phyloP scores from a whole-genome alignment of 2,113 vertebrate species.

The Crypturellus undulatus region DNA sequence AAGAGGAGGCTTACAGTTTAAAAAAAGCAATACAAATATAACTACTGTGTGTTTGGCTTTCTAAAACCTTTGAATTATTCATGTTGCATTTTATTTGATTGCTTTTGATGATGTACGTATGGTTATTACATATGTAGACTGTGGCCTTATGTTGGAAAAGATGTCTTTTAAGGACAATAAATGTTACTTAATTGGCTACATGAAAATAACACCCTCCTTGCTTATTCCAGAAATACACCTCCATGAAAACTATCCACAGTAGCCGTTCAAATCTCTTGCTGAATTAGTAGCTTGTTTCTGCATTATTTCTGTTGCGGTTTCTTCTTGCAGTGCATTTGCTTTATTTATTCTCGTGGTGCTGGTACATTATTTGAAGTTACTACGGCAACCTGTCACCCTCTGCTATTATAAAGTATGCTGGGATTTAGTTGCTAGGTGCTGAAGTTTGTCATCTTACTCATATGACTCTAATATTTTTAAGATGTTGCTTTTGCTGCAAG shows the following conservation, averaged over 20 bases:
- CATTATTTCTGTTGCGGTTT: background rate
- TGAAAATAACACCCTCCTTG: background rate
- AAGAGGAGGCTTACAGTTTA: background rate
- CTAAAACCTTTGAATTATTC: background rate
- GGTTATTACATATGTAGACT: background rate
- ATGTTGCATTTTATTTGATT: background rate
- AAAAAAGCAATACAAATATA: background rate
- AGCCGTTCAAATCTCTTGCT: background rate
- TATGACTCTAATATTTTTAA: conserved; percentile 13
- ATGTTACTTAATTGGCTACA: background rate
- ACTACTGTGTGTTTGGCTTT: background rate
- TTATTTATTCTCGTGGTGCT: conserved; percentile 68
- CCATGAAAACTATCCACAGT: background rate
- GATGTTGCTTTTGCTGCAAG: background rate
- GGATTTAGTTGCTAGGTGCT: conserved; percentile 77
- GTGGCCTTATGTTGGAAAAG: rapidly evolving
- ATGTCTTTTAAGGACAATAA: background rate
- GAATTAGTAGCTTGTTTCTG: background rate
- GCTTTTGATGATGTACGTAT: background rate
- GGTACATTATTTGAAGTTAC: conserved; percentile 79
- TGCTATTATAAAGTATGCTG: conserved; percentile 73
- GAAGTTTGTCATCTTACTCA: conserved; percentile 66
- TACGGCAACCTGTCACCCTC: conserved; percentile 82
- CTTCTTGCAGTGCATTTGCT: conserved; percentile 50
- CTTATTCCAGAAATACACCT: background rate